phyloP scores from a whole-genome alignment of 2,113 vertebrate genomes.

The Thalassarche chlororhynchos region DNA sequence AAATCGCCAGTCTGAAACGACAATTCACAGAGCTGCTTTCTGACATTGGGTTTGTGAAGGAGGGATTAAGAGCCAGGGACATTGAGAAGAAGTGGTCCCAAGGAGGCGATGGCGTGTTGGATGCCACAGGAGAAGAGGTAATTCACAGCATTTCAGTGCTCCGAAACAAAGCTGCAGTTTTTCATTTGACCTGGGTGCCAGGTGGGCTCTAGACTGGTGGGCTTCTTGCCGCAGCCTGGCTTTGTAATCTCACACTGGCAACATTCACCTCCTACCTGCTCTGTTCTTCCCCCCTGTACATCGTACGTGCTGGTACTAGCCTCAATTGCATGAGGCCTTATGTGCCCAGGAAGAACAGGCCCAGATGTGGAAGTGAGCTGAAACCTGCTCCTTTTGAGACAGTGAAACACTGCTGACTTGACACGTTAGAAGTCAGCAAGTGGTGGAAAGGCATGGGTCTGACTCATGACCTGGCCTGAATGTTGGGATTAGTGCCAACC shows the following conservation, averaged over 20 bases:
- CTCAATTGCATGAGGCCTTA: neutral
- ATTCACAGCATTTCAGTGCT: neutral
- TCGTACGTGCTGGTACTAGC: fast-evolving
- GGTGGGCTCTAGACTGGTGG: neutral
- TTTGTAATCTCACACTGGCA: neutral
- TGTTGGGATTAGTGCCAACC: neutral
- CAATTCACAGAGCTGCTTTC: slow-evolving; percentile 97
- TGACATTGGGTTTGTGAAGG: slow-evolving; percentile 95
- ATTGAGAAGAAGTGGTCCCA: slow-evolving; percentile 88
- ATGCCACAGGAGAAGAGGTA: slow-evolving; percentile 94
- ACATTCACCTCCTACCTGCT: neutral
- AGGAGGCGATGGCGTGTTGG: slow-evolving; percentile 86
- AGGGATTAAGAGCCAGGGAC: slow-evolving; percentile 88
- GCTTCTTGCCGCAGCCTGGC: neutral
- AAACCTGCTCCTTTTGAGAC: neutral
- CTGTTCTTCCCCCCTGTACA: neutral
- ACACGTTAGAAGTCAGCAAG: neutral
- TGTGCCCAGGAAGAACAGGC: neutral
- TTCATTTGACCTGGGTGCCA: neutral
- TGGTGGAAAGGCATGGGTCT: neutral
- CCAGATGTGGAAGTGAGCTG: neutral
- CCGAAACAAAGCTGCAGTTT: neutral
- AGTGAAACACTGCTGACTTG: neutral
- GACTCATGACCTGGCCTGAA: neutral
- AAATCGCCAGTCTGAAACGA: slow-evolving; percentile 94